Percentiles rank a stretch among this genome's conserved stretches.
phyloP scores from a whole-genome alignment of 2,113 vertebrate genomes.

The Atlantisia rogersi region DNA sequence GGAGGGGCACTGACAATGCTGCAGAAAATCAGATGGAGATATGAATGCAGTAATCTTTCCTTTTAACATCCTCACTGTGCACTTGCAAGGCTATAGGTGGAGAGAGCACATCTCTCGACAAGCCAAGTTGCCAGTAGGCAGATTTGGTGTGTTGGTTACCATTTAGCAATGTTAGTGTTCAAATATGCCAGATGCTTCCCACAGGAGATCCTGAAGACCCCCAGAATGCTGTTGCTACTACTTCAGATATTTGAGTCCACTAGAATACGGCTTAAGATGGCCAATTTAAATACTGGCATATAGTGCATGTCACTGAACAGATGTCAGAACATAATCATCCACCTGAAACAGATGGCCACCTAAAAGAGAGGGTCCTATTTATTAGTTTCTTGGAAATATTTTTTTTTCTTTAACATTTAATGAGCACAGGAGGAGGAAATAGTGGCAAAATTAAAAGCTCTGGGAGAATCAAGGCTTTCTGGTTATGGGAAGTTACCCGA shows the following conservation, averaged over 20 bases:
- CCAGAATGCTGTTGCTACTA: neutral
- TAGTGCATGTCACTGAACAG: neutral
- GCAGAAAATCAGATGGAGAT: neutral
- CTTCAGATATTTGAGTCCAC: neutral
- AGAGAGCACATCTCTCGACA: neutral
- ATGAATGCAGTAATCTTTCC: neutral
- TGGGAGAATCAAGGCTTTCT: neutral
- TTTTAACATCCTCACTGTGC: neutral
- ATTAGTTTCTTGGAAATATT: neutral
- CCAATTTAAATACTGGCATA: neutral
- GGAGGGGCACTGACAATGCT: neutral
- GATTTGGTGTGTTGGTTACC: neutral
- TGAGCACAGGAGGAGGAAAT: neutral
- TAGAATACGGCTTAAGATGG: neutral
- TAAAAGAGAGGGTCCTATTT: neutral
- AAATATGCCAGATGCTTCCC: neutral
- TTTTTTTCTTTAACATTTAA: conserved; percentile 13
- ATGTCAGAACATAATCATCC: conserved; percentile 29
- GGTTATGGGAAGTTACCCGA: neutral
- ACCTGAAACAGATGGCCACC: conserved; percentile 45
- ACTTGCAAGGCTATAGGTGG: neutral
- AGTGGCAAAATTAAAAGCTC: neutral
- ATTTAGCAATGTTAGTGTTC: neutral
- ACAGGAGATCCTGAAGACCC: neutral
- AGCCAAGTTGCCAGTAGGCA: neutral